A percentile compares a stretch with the other conserved stretches of the same genome.
Evolutionary conservation across 2,113 vertebrate species (phyloP).

Genomic region (Morone chrysops): DNA sequence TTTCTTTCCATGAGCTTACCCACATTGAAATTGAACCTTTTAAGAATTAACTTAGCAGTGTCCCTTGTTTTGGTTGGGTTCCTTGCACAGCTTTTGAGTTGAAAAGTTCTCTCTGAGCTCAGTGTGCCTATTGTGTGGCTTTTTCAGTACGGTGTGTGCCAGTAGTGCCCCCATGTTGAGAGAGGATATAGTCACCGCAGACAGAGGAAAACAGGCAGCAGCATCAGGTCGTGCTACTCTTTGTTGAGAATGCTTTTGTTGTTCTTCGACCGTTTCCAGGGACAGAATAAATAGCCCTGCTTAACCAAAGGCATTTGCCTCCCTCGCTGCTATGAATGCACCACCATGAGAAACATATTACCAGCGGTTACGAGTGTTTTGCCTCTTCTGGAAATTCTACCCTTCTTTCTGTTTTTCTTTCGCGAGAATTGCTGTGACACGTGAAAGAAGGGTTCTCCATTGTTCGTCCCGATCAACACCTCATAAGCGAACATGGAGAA

Average conservation of each 20-base stretch:
- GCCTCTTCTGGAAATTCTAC: conserved; percentile 54
- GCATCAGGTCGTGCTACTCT: conserved; percentile 66
- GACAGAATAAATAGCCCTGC: conserved; percentile 77
- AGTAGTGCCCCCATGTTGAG: conserved; percentile 35
- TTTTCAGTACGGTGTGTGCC: conserved; percentile 29
- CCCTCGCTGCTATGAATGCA: conserved; percentile 65
- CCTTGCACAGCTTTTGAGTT: conserved; percentile 51
- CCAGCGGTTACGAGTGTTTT: conserved; percentile 64
- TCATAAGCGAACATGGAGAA: not conserved
- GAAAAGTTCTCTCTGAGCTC: conserved; percentile 60
- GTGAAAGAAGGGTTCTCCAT: conserved; percentile 48
- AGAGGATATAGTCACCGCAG: conserved; percentile 58
- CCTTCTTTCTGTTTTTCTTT: conserved; percentile 35
- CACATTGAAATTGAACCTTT: conserved; percentile 66
- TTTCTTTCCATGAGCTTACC: conserved; percentile 60
- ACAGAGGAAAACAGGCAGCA: conserved; percentile 49
- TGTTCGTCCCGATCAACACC: conserved; percentile 18
- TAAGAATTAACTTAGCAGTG: conserved; percentile 54
- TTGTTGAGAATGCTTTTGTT: conserved; percentile 75
- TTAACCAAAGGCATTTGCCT: conserved; percentile 79
- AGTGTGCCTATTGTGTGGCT: conserved; percentile 60
- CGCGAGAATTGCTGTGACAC: conserved; percentile 45
- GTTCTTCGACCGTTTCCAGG: conserved; percentile 68
- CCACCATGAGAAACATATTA: conserved; percentile 79
- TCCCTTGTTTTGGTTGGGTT: conserved; percentile 61